Evolutionary conservation across 2,113 vertebrate genomes (phyloP), one percentile per base, ranked within the genome.

Genomic region (Maccullochella peelii): DNA sequence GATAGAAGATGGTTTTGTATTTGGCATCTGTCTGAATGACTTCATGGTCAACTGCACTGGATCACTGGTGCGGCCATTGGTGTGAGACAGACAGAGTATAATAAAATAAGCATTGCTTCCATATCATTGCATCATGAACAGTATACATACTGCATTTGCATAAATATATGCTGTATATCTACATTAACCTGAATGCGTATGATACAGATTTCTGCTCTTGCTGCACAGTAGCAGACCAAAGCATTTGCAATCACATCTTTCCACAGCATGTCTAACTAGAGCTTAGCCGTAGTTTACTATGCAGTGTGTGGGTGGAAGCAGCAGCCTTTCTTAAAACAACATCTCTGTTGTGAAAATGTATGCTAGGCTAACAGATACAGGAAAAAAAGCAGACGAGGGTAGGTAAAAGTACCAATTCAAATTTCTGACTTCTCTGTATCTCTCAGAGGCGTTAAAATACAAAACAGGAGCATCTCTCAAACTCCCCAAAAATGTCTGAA

Each of bases 291-390:
- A 82, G 55, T 87, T 78, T 77, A 86, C 85, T 74, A 79, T 84
- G 86, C 86, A 82, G 73, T 47, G 83, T 79, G 87, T 84, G 89
- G 81, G 85, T 59, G 90, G 88, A 87, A 33, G 73, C 70, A 74
- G 86, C 57, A 83, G 68, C 30, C 23, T 38, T 78, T 83, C 62
- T 75, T 67, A 33, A 16, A 30, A 66, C 21, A 55, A 16, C 59
- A 27, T 33, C 75, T 88, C 84, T 70, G 67, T 66, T 72, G 73
- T 77, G 80, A 58, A 77, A 79, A 86, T 25, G 15, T 65, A 66
- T 58, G 70, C 61, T 12, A 25, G 3, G 40, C 78, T 76, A 81
- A 52, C 71, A 77, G 79, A 74, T 65, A 30, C 18, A 73, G 80
- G 44, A 55, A 49, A 10, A 40, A 40, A 66, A 72, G 73, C 59